Evolutionary conservation across 1,140 invertebrate genomes (phyloP).

Genomic region (Trichonephila clavata): DNA sequence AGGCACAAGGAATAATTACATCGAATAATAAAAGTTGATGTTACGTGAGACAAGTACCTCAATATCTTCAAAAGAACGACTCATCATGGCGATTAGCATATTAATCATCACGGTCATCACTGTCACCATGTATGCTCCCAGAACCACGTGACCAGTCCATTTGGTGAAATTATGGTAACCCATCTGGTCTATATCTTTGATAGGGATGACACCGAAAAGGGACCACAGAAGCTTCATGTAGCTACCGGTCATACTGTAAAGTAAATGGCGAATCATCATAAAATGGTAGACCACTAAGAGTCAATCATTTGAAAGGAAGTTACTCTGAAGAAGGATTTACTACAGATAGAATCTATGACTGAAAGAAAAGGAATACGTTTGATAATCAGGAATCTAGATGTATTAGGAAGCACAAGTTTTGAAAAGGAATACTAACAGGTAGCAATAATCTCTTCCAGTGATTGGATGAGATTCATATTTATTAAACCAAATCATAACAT

Average conservation of each 20-base stretch:
- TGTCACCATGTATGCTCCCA: constrained; percentile 82
- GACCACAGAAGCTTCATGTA: constrained; percentile 84
- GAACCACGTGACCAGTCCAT: constrained; percentile 80
- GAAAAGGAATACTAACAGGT: too few species aligned
- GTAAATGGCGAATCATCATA: constrained; percentile 40
- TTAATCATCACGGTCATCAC: constrained; percentile 85
- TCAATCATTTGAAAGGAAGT: background rate
- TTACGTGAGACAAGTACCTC: constrained; percentile 80
- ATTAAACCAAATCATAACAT: too few species aligned
- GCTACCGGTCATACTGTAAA: constrained; percentile 82
- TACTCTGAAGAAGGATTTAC: background rate
- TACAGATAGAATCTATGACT: background rate
- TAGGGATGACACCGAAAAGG: constrained; percentile 81
- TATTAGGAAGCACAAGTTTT: too few species aligned
- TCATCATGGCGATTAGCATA: constrained; percentile 86
- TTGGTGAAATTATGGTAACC: constrained; percentile 78
- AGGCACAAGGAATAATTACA: background rate
- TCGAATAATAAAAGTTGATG: background rate
- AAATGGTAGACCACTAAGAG: background rate
- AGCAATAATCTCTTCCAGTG: too few species aligned
- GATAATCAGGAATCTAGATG: background rate
- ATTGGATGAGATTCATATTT: too few species aligned
- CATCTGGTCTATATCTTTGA: constrained; percentile 77
- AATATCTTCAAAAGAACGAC: constrained; percentile 84
- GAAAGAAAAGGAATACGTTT: background rate